Conservation (phyloP, 2,888 invertebrate species). For the Nebria salina region DNA sequence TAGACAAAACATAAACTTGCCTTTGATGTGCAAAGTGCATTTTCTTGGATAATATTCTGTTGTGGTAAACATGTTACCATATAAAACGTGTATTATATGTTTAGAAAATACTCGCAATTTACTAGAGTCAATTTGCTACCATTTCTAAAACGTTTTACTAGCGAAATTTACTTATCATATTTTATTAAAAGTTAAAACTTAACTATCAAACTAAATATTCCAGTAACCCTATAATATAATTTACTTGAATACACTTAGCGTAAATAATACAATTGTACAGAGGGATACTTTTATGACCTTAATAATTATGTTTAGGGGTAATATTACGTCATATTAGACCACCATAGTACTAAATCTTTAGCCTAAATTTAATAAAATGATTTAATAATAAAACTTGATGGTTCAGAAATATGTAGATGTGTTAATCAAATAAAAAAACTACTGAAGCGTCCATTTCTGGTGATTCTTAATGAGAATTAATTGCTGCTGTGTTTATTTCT, state of each 20-base stretch:
- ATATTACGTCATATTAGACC: conserved; percentile 35
- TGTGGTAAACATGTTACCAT: conserved; percentile 36
- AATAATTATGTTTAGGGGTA: conserved; percentile 39
- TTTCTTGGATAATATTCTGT: conserved; percentile 7
- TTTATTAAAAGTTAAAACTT: too few species aligned
- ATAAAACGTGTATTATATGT: conserved; percentile 46
- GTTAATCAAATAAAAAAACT: neutral
- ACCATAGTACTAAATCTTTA: conserved; percentile 5
- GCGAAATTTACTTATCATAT: too few species aligned
- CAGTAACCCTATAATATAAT: neutral
- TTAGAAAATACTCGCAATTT: neutral
- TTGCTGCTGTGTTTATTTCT: neutral
- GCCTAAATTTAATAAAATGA: neutral
- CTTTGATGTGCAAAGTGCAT: conserved; percentile 46
- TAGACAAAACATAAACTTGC: conserved; percentile 35
- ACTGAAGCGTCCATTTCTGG: neutral
- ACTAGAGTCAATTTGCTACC: neutral
- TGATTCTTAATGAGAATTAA: neutral
- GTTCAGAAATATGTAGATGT: neutral
- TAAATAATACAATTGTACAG: neutral
- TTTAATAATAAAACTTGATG: neutral
- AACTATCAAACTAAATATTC: neutral
- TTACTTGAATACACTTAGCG: neutral
- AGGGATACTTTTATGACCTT: conserved; percentile 40
- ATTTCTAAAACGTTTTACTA: too few species aligned